phyloP scores from a whole-genome alignment of 2,888 invertebrate species.

The Neocrepidodera transversa region DNA sequence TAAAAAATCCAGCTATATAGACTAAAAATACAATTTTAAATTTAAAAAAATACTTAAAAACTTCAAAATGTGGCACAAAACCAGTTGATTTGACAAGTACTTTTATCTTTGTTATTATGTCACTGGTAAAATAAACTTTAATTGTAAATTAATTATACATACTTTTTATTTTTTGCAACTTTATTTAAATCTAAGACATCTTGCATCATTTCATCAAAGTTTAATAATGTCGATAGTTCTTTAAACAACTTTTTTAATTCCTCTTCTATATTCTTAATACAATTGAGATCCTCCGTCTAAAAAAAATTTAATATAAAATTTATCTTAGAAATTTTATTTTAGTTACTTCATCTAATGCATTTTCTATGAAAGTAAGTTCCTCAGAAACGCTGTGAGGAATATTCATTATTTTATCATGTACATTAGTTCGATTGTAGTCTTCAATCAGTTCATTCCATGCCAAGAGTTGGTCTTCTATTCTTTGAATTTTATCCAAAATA shows the following conservation, averaged over 20 bases:
- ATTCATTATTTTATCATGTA: constrained; percentile 21
- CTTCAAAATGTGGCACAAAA: no score
- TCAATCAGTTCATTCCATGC: constrained; percentile 14
- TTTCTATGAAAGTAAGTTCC: constrained; percentile 27
- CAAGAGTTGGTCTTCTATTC: constrained; percentile 15
- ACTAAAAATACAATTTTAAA: no score
- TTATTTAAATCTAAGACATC: constrained; percentile 10
- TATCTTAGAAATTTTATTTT: not conserved
- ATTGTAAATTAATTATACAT: constrained; percentile 1
- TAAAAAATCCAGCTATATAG: no score
- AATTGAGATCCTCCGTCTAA: constrained; percentile 14
- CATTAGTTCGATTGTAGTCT: constrained; percentile 15
- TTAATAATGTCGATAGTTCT: constrained; percentile 16
- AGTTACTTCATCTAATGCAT: constrained; percentile 20
- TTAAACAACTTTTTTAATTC: constrained; percentile 25
- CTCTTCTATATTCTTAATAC: constrained; percentile 15
- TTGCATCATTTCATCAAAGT: constrained; percentile 16
- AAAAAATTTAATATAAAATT: constrained; percentile 11
- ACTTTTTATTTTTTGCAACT: constrained; percentile 13
- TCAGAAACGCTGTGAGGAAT: constrained; percentile 31
- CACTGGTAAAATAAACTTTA: not conserved
- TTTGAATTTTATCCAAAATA: not conserved
- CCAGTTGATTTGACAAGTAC: no score
- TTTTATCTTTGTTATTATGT: no score
- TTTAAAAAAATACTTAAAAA: no score